Evolutionary conservation across 2,888 invertebrate species (phyloP).

Genomic region (Neoitamus cyanurus): DNA sequence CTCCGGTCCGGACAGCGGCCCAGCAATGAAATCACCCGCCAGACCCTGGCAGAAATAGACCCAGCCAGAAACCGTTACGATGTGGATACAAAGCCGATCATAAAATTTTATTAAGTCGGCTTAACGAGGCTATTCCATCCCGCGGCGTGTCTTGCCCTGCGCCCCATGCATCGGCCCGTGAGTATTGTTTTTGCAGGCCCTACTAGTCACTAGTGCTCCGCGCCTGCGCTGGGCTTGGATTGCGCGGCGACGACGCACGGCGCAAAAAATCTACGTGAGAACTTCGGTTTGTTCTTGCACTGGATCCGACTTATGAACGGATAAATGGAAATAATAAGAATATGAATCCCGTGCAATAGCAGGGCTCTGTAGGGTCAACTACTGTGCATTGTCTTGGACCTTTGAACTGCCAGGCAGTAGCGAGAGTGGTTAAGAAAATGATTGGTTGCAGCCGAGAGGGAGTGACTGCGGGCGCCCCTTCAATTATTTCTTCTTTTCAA

Average conservation of each 20-base stretch:
- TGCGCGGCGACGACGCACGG: not conserved
- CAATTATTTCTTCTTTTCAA: constrained; percentile 1
- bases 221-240: not conserved
- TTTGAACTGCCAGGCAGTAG: constrained; percentile 3
- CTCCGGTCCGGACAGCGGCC: not conserved
- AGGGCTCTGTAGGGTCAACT: constrained; percentile 25
- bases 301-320: not conserved
- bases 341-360: not conserved
- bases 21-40: not conserved
- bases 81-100: constrained; percentile 12
- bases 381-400: constrained; percentile 20
- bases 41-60: not conserved
- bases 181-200: not conserved
- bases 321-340: constrained; percentile 24
- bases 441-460: not conserved
- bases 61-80: not conserved
- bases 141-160: not conserved
- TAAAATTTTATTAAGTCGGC: constrained; percentile 33
- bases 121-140: constrained; percentile 7
- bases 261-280: constrained; percentile 20
- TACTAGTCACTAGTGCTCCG: too few relatives aligned
- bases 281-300: not conserved
- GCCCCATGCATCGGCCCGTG: not conserved
- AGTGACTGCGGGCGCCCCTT: not conserved
- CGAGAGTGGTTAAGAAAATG: constrained; percentile 9